These are phyloP conservation scores for Drosophila peninsularis DNA, from an alignment of 2,888 invertebrate species.

Conservation along the genomic window DNA sequence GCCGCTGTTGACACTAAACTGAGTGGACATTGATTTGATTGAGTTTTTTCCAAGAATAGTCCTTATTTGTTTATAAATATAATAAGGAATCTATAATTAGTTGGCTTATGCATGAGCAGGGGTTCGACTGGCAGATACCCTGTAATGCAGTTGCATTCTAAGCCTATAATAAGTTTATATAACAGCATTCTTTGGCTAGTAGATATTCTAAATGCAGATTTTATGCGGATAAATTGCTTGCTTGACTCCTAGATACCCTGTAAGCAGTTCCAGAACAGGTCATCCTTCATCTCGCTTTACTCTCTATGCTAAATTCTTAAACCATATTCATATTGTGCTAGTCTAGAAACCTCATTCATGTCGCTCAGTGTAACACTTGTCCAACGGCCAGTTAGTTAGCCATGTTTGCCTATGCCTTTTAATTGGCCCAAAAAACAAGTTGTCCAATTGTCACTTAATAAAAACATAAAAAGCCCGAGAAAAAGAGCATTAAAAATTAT, in stretches of 20 bases:
- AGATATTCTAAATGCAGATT: not conserved
- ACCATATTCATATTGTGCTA: not conserved
- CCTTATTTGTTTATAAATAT: not conserved
- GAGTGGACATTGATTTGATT: conserved; percentile 22
- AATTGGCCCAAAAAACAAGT: conserved; percentile 27
- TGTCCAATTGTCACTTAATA: conserved; percentile 66
- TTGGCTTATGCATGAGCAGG: not conserved
- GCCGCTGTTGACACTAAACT: conserved; percentile 42
- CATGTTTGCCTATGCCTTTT: conserved; percentile 2
- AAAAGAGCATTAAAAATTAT: conserved; percentile 24
- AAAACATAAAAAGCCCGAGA: conserved; percentile 46
- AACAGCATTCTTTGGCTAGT: not conserved
- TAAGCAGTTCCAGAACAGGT: too few relatives aligned
- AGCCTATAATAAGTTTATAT: too few relatives aligned
- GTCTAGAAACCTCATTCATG: conserved; percentile 22
- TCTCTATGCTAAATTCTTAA: not conserved
- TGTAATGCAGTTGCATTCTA: too few relatives aligned
- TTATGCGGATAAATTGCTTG: too few relatives aligned
- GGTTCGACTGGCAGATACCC: not conserved
- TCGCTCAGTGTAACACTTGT: conserved; percentile 24
- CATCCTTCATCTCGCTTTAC: not conserved
- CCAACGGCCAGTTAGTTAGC: conserved; percentile 19
- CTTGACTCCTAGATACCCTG: not conserved
- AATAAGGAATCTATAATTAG: not conserved
- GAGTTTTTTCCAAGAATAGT: not conserved